Conservation (phyloP, 2,888 invertebrate genomes). For the Alloplasta piceator region DNA sequence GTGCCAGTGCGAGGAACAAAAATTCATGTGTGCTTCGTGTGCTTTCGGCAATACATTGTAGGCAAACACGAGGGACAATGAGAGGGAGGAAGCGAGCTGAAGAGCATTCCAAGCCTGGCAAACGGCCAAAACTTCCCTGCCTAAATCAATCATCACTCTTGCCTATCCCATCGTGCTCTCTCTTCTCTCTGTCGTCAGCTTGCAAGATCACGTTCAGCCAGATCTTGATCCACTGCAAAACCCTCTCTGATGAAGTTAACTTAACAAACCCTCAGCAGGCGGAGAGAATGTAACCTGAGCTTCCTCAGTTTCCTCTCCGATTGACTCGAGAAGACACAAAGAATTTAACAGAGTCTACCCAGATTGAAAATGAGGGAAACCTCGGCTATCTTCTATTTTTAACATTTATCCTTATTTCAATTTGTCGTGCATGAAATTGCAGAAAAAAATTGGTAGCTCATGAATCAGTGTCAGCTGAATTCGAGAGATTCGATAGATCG, state of each 20-base stretch:
- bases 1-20: constrained; percentile 60
- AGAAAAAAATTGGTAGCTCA: too few species aligned
- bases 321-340: constrained; percentile 32
- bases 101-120: constrained; percentile 59
- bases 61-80: constrained; percentile 13
- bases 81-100: neutral
- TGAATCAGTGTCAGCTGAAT: too few species aligned
- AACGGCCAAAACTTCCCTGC: constrained; percentile 67
- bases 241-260: constrained; percentile 69
- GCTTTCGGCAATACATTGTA: constrained; percentile 30
- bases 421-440: too few species aligned
- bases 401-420: too few species aligned
- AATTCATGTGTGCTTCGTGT: constrained; percentile 37
- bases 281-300: constrained; percentile 62
- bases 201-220: constrained; percentile 64
- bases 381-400: too few species aligned
- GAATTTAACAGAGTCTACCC: neutral
- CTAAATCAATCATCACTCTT: constrained; percentile 70
- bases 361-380: too few species aligned
- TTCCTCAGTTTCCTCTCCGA: constrained; percentile 3
- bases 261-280: constrained; percentile 52
- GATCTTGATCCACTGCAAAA: constrained; percentile 60
- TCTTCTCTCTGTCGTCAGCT: constrained; percentile 45
- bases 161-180: constrained; percentile 25
- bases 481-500: too few species aligned